Base-by-base conservation (phyloP, 1,140 invertebrate genomes). In the Tetraneura akinire region DNA sequence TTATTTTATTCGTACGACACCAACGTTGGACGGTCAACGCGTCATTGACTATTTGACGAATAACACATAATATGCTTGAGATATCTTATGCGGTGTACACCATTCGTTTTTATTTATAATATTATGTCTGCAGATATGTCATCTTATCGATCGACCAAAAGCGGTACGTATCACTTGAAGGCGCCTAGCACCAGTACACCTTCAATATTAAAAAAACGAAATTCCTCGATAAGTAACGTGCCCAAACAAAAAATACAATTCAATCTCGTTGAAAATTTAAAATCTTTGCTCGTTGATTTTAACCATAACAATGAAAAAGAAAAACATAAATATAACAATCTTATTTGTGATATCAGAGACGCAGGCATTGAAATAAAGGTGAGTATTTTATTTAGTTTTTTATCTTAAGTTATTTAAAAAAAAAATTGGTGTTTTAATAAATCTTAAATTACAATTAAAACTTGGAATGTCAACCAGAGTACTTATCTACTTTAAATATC, bases 341-440 rank as follows among this genome's bases (percentile, higher is more conserved):
- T 88, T 32, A 83, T 87, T 76, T 84, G 83, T 73, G 85, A 84
- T 68, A 81, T 88, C 14, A 81, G 84, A 82, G 85, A 86, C 83
- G 84, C 84, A 13, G 84, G 86, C 85, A 84, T 81, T 18, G 82
- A 83, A 83, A 81, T 81, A 16, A 80, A 82, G 81, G 82, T 71
- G 81, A 21, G 64, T 68, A 18, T 71, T 45, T 0, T 68, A 21
- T 68, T 37, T n/a, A 9, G 21, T 45, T 37, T 21, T 45, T 68
- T 42, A 11, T n/a, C n/a, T n/a, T n/a, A n/a, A n/a, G n/a, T n/a
- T n/a, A n/a, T n/a, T 37, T 37, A 37, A 37, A 37, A 37, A 42
- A 68, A 2, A 68, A 37, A 14, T 11, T 37, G 18, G 8, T 16
- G 18, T 45, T 68, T 18, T 4, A 23, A 26, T 60, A 60, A 26